These are phyloP conservation scores for Spea multiplicata DNA, from an alignment of 2,113 vertebrate genomes.

Conservation along the genomic window DNA sequence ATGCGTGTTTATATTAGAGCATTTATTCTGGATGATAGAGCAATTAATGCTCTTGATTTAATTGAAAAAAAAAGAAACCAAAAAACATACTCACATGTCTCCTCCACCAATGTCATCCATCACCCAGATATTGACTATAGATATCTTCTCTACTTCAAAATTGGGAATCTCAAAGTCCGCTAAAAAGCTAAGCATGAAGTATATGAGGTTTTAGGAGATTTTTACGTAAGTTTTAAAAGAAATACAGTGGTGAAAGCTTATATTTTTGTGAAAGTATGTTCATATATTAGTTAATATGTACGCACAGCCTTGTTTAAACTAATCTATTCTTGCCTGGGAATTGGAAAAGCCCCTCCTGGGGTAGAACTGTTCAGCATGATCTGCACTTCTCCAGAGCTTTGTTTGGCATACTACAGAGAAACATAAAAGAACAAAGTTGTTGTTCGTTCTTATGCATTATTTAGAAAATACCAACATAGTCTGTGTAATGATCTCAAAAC, in stretches of 20 bases:
- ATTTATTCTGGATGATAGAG: no score
- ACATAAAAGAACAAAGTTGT: neutral
- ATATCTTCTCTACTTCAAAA: slow-evolving; percentile 64
- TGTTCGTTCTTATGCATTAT: no score
- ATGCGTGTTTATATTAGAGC: no score
- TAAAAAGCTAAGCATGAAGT: slow-evolving; percentile 63
- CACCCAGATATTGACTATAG: slow-evolving; percentile 67
- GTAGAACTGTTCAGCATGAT: slow-evolving; percentile 73
- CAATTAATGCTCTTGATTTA: no score
- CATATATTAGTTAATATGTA: no score
- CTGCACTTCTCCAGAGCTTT: slow-evolving; percentile 64
- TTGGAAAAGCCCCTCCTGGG: slow-evolving; percentile 63
- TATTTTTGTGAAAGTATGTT: no score
- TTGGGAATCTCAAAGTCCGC: slow-evolving; percentile 71
- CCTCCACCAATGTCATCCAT: slow-evolving; percentile 67
- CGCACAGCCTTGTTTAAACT: neutral
- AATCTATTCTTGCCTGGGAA: slow-evolving; percentile 58
- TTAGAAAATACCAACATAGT: neutral
- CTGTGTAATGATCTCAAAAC: no score
- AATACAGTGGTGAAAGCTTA: no score
- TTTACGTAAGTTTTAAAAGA: no score
- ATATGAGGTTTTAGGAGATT: neutral
- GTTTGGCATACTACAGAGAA: slow-evolving; percentile 64
- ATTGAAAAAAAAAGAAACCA: no score
- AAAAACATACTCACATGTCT: slow-evolving; percentile 58